Conservation (phyloP, 2,888 invertebrate genomes). For the Diloba caeruleocephala region DNA sequence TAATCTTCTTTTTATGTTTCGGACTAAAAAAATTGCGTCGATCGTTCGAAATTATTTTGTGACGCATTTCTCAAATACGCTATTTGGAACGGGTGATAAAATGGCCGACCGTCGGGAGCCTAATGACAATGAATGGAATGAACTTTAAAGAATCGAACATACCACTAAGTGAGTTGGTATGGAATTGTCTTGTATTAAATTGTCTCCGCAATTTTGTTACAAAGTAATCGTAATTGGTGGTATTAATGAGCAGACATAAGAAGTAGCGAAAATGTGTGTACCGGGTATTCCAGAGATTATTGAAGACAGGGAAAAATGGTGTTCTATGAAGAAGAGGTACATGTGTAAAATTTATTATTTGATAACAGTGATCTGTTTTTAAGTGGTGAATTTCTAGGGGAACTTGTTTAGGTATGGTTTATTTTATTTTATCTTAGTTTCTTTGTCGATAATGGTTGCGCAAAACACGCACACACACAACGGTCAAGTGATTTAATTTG, state of each 20-base stretch:
- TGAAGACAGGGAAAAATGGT: conserved; percentile 58
- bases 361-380: background rate
- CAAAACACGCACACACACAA: too few relatives aligned
- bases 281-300: conserved; percentile 56
- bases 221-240: conserved; percentile 19
- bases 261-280: conserved; percentile 71
- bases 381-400: too few relatives aligned
- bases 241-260: conserved; percentile 16
- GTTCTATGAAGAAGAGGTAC: conserved; percentile 73
- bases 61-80: conserved; percentile 74
- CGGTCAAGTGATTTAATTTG: too few relatives aligned
- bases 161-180: conserved; percentile 56
- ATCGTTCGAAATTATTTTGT: conserved; percentile 67
- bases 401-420: too few relatives aligned
- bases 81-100: conserved; percentile 77
- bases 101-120: conserved; percentile 52
- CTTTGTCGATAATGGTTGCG: too few relatives aligned
- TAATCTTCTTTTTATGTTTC: too few relatives aligned
- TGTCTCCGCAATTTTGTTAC: conserved; percentile 19
- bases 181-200: conserved; percentile 60
- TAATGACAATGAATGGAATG: conserved; percentile 82
- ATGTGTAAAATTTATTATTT: background rate
- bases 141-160: conserved; percentile 65
- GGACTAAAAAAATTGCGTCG: too few relatives aligned
- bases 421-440: too few relatives aligned